phyloP scores from a whole-genome alignment of 2,888 invertebrate species.

The Muscina levida region DNA sequence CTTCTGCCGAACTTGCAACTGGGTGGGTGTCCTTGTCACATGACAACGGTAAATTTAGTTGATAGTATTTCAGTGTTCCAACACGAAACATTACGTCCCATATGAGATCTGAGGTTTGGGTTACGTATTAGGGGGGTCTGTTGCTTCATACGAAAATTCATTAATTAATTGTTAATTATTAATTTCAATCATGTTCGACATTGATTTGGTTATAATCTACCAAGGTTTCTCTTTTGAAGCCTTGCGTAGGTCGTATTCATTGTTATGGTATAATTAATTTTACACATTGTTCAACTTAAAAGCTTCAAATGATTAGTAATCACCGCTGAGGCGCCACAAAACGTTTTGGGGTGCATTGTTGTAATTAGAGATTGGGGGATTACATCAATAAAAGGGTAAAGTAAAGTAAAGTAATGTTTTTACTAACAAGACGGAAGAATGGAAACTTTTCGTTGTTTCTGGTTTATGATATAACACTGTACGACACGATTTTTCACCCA shows the following conservation, averaged over 20 bases:
- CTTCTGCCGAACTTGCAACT: background rate
- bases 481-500: too few relatives aligned
- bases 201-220: conserved; percentile 3
- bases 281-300: too few relatives aligned
- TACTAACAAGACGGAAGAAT: too few relatives aligned
- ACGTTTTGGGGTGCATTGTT: background rate
- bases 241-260: background rate
- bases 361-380: background rate
- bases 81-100: background rate
- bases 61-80: conserved; percentile 6
- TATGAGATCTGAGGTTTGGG: too few relatives aligned
- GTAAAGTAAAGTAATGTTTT: too few relatives aligned
- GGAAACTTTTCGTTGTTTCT: too few relatives aligned
- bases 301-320: too few relatives aligned
- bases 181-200: conserved; percentile 28
- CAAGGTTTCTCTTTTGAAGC: conserved; percentile 4
- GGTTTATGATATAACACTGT: too few relatives aligned
- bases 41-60: conserved; percentile 1
- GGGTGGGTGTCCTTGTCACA: background rate
- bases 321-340: background rate
- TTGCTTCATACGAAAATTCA: background rate
- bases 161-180: conserved; percentile 43
- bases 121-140: too few relatives aligned
- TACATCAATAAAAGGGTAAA: background rate
- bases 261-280: too few relatives aligned